Evolutionary conservation across 2,888 invertebrate species (phyloP).

Genomic region (Nephrocerus scutellatus): DNA sequence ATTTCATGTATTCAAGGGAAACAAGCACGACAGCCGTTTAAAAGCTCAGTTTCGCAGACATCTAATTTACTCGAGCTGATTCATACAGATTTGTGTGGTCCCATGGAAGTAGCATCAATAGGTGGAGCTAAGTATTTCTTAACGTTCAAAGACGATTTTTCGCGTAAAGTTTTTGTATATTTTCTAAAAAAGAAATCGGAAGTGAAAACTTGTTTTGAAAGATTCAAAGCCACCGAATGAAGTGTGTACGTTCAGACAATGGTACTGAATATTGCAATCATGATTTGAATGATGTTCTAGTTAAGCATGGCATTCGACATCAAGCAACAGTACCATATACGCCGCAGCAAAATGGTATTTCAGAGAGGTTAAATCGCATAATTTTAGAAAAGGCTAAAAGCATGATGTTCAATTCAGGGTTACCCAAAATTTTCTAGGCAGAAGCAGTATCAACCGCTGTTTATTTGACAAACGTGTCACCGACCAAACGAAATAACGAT

Average conservation of each 20-base stretch:
- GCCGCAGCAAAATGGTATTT: constrained; percentile 11
- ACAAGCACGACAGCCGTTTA: not conserved
- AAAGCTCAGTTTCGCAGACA: not conserved
- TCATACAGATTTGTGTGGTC: not conserved
- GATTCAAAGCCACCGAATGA: constrained; percentile 3
- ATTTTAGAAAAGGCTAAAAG: constrained; percentile 16
- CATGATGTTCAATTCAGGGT: constrained; percentile 12
- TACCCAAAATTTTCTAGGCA: constrained; percentile 28
- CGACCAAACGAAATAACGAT: constrained; percentile 1
- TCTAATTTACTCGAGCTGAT: not conserved
- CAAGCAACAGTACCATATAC: constrained; percentile 8
- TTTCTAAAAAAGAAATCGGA: no score
- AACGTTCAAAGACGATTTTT: not conserved
- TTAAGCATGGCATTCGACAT: constrained; percentile 4
- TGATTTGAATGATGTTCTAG: not conserved
- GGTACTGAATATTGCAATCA: constrained; percentile 7
- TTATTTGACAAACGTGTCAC: constrained; percentile 5
- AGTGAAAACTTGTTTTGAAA: constrained; percentile 1
- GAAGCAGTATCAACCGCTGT: constrained; percentile 27
- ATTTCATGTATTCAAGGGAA: constrained; percentile 7
- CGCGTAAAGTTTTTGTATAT: not conserved
- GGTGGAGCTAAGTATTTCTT: not conserved
- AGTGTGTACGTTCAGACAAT: constrained; percentile 14
- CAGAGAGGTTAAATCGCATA: constrained; percentile 11
- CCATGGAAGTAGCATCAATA: not conserved